These are phyloP conservation scores for Zapus hudsonius DNA, from an alignment of 2,113 vertebrate species.

Conservation along the genomic window DNA sequence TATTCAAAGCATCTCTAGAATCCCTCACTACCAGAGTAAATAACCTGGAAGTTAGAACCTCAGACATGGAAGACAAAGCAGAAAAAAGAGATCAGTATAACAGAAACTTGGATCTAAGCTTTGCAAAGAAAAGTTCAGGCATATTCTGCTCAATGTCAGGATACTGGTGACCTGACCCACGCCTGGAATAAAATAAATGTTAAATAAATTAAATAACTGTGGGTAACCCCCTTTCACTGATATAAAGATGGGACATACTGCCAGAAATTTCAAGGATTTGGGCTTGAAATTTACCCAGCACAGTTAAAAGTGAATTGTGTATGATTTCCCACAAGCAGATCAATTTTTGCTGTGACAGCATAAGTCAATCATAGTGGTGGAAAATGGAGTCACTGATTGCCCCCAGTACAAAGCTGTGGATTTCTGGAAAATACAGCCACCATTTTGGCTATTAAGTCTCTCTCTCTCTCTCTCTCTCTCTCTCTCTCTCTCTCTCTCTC, in stretches of 20 bases:
- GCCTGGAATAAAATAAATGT: slow-evolving; percentile 4
- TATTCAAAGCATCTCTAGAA: too few species aligned
- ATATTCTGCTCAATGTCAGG: neutral
- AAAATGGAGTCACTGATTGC: slow-evolving; percentile 69
- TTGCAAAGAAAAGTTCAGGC: neutral
- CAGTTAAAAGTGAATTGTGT: slow-evolving; percentile 44
- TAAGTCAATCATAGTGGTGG: slow-evolving; percentile 24
- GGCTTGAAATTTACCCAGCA: slow-evolving; percentile 45
- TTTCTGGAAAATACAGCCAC: slow-evolving; percentile 69
- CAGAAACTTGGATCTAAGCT: too few species aligned
- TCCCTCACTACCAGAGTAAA: too few species aligned
- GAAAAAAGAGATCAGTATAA: too few species aligned
- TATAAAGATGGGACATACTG: slow-evolving; percentile 12
- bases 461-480: too few species aligned
- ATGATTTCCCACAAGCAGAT: slow-evolving; percentile 74
- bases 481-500: too few species aligned
- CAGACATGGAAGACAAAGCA: too few species aligned
- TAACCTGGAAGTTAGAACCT: too few species aligned
- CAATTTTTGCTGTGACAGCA: slow-evolving; percentile 73
- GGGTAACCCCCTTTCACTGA: neutral
- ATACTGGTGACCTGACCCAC: neutral
- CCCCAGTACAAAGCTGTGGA: slow-evolving; percentile 59
- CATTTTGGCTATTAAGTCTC: slow-evolving; percentile 66
- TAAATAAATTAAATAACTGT: slow-evolving; percentile 57
- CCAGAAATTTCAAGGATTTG: slow-evolving; percentile 45